Evolutionary conservation across 2,888 invertebrate genomes (phyloP).

Genomic region (Lasioglossum figueresi): DNA sequence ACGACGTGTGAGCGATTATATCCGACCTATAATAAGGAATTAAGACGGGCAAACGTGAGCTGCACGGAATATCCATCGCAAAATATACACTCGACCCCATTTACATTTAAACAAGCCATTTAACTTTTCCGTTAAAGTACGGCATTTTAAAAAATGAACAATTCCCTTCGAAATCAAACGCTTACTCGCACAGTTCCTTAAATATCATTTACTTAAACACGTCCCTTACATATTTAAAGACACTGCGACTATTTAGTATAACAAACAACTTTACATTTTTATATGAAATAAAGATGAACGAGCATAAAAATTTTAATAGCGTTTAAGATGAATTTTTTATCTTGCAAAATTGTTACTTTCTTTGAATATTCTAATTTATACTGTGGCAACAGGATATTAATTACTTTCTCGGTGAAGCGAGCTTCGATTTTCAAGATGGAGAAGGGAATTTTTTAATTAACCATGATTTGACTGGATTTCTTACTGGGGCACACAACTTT

Average conservation of each 20-base stretch:
- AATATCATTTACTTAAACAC: neutral
- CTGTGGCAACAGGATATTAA: neutral
- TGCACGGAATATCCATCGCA: neutral
- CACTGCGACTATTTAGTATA: neutral
- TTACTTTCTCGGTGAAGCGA: neutral
- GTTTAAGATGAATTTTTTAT: neutral
- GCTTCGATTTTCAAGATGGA: no score
- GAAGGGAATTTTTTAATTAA: no score
- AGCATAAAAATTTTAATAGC: neutral
- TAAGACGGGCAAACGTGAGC: slow-evolving; percentile 20
- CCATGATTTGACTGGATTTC: no score
- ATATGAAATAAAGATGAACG: neutral
- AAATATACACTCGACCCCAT: slow-evolving; percentile 7
- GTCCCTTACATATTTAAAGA: neutral
- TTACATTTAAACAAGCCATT: slow-evolving; percentile 1
- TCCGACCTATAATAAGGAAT: slow-evolving; percentile 35
- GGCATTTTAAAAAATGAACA: neutral
- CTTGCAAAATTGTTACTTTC: neutral
- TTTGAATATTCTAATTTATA: neutral
- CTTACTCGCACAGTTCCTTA: neutral
- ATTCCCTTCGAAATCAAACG: neutral
- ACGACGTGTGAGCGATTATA: slow-evolving; percentile 43
- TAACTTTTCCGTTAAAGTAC: neutral
- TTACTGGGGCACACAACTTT: no score
- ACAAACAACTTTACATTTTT: neutral